Evolutionary conservation across 2,113 vertebrate species (phyloP).

Genomic region (Pao palembangensis): DNA sequence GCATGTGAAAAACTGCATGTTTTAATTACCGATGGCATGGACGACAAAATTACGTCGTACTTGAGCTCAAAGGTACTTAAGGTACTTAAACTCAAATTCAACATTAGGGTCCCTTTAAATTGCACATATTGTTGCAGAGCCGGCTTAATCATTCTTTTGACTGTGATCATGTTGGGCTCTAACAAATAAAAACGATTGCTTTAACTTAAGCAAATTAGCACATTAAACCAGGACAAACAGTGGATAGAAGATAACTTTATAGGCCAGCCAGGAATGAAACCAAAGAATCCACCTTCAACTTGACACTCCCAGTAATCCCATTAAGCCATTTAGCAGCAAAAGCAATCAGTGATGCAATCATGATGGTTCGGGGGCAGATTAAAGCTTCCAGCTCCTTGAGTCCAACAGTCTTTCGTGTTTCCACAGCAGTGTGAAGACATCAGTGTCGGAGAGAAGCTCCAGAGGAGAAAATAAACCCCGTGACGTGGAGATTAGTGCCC

Average conservation of each 20-base stretch:
- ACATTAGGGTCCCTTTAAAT: neutral
- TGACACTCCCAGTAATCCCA: slow-evolving; percentile 34
- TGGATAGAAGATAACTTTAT: neutral
- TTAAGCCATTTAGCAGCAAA: slow-evolving; percentile 39
- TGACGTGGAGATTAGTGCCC: slow-evolving; percentile 38
- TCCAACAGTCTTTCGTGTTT: neutral
- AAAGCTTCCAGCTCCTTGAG: neutral
- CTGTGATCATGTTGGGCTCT: neutral
- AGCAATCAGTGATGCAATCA: slow-evolving; percentile 57
- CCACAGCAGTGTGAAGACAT: neutral
- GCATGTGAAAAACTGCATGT: neutral
- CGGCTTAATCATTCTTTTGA: neutral
- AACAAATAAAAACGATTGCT: neutral
- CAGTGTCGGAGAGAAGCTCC: no score
- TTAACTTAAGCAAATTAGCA: neutral
- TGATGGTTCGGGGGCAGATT: slow-evolving; percentile 24
- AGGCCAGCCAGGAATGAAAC: slow-evolving; percentile 6
- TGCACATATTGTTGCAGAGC: neutral
- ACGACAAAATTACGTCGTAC: no score
- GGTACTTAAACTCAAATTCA: no score
- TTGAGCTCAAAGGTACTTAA: no score
- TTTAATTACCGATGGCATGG: no score
- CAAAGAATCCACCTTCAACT: slow-evolving; percentile 11
- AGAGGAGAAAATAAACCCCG: neutral
- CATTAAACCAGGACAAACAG: neutral